phyloP scores from a whole-genome alignment of 2,113 vertebrate species.

The Astur gentilis region DNA sequence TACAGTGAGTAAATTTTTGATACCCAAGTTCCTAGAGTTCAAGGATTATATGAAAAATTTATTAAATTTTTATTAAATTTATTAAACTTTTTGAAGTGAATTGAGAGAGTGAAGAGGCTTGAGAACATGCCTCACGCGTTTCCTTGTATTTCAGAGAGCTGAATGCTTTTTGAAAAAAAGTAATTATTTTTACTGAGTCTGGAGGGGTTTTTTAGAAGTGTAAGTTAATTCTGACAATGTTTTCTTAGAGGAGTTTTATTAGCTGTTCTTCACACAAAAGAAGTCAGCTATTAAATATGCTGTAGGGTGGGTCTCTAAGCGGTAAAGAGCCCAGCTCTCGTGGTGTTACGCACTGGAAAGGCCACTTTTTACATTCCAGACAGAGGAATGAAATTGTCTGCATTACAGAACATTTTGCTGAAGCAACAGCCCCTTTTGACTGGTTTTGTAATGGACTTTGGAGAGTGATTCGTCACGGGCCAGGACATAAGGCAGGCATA shows the following conservation, averaged over 20 bases:
- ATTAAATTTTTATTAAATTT: neutral
- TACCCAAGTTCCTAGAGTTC: neutral
- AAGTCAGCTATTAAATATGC: neutral
- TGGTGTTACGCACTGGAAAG: neutral
- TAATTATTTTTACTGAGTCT: neutral
- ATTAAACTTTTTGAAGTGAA: neutral
- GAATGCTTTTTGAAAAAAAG: neutral
- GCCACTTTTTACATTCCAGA: neutral
- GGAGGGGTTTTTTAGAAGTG: neutral
- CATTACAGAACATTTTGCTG: neutral
- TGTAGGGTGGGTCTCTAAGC: neutral
- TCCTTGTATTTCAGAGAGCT: neutral
- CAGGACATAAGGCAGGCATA: neutral
- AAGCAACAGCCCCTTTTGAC: neutral
- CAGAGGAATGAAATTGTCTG: neutral
- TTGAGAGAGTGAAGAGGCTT: neutral
- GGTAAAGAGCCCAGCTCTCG: neutral
- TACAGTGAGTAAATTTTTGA: neutral
- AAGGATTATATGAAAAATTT: neutral
- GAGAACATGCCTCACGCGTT: neutral
- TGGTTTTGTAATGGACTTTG: neutral
- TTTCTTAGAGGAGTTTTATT: neutral
- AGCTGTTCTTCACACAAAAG: neutral
- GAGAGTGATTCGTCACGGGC: neutral
- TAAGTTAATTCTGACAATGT: neutral